These are phyloP conservation scores for Tubiluchus corallicola DNA, from an alignment of 2,888 invertebrate species.

Conservation along the genomic window DNA sequence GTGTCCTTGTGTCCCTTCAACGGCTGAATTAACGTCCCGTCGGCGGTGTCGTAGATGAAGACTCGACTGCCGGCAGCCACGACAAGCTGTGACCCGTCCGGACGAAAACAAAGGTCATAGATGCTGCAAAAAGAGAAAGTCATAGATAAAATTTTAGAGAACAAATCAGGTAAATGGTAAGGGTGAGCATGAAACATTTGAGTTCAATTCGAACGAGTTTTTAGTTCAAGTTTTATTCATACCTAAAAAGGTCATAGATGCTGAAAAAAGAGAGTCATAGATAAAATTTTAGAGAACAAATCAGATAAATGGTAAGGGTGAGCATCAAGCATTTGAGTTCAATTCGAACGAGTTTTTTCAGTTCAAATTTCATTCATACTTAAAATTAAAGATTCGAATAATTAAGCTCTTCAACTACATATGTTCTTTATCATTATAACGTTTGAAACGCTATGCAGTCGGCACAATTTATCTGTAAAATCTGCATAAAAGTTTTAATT, in stretches of 20 bases:
- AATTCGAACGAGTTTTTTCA: too few species aligned
- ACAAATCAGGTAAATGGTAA: constrained; percentile 6
- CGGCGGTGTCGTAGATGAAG: constrained; percentile 78
- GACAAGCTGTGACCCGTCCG: constrained; percentile 79
- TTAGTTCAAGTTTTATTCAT: too few species aligned
- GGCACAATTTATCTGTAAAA: too few species aligned
- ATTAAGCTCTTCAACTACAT: too few species aligned
- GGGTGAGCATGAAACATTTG: too few species aligned
- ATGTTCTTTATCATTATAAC: too few species aligned
- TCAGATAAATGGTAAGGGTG: neutral
- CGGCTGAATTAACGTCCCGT: constrained; percentile 74
- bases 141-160: constrained; percentile 6
- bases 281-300: constrained; percentile 8
- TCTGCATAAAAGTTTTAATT: too few species aligned
- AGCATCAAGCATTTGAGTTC: too few species aligned
- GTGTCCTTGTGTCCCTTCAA: constrained; percentile 88
- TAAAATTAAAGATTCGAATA: too few species aligned
- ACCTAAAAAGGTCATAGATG: constrained; percentile 79
- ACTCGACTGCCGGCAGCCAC: constrained; percentile 84
- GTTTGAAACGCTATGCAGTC: too few species aligned
- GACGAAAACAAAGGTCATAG: constrained; percentile 83
- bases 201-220: too few species aligned
- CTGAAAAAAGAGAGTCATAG: constrained; percentile 34
- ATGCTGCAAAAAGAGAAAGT: constrained; percentile 41
- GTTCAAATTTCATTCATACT: too few species aligned